Evolutionary conservation across 2,113 vertebrate species (phyloP).

Genomic region (Puffinus mauretanicus): DNA sequence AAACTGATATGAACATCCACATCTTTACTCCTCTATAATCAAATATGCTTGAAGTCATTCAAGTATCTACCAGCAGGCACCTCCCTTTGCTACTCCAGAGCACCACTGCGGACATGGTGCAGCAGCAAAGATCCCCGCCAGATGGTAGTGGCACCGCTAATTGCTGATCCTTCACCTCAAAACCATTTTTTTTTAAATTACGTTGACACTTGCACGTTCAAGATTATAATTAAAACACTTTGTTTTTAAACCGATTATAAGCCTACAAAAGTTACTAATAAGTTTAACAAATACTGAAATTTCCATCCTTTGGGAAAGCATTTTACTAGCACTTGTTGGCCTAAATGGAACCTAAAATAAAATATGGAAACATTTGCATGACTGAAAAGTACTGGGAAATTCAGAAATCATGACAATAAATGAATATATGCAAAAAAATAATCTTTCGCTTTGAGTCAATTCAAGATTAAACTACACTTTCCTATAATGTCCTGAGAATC

Average conservation of each 20-base stretch:
- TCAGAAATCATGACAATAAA: neutral
- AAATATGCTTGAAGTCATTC: neutral
- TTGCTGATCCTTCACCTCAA: neutral
- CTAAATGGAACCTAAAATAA: neutral
- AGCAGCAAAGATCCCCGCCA: neutral
- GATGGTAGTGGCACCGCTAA: slow-evolving; percentile 13
- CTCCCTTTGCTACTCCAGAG: neutral
- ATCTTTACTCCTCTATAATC: neutral
- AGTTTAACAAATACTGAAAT: neutral
- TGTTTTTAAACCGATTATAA: neutral
- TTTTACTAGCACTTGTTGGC: neutral
- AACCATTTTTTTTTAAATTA: neutral
- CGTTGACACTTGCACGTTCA: neutral
- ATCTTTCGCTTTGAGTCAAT: neutral
- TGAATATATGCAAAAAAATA: neutral
- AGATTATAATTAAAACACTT: neutral
- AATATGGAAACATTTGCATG: neutral
- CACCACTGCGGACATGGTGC: neutral
- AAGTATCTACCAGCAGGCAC: neutral
- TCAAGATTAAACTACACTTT: neutral
- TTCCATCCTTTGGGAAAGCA: neutral
- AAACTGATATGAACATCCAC: neutral
- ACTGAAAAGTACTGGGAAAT: neutral
- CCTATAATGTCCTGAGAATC: neutral
- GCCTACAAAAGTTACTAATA: neutral